These are phyloP conservation scores for Collichthys lucidus DNA, from an alignment of 2,113 vertebrate genomes.

Conservation along the genomic window DNA sequence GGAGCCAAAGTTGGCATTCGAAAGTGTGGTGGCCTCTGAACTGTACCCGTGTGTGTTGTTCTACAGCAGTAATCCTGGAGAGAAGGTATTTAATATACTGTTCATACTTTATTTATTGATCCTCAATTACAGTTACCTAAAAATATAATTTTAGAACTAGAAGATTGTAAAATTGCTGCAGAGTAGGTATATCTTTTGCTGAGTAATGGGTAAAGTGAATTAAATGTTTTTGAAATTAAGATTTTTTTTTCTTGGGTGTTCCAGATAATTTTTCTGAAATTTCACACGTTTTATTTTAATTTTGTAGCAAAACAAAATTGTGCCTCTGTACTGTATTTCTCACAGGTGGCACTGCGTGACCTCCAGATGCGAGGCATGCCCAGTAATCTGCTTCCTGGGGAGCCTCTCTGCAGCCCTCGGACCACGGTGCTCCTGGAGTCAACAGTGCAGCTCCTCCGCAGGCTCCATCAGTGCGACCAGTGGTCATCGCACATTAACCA, in stretches of 20 bases:
- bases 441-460: slow-evolving; percentile 81
- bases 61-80: slow-evolving; percentile 89
- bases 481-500: slow-evolving; percentile 84
- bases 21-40: slow-evolving; percentile 84
- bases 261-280: not conserved
- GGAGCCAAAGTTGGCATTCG: slow-evolving; percentile 88
- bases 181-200: not conserved
- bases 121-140: too few relatives aligned
- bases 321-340: not conserved
- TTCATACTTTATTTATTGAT: not conserved
- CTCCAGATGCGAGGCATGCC: slow-evolving; percentile 87
- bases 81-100: slow-evolving; percentile 76
- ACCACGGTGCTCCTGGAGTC: slow-evolving; percentile 84
- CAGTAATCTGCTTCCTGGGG: slow-evolving; percentile 84
- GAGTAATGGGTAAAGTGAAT: not conserved
- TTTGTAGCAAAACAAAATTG: not conserved
- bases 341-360: slow-evolving; percentile 84
- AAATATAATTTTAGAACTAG: too few relatives aligned
- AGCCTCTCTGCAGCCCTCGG: slow-evolving; percentile 85
- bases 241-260: too few relatives aligned
- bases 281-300: not conserved
- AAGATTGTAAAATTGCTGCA: not conserved
- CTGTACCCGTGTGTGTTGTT: slow-evolving; percentile 87
- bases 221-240: too few relatives aligned
- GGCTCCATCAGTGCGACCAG: slow-evolving; percentile 80